Base-by-base conservation (phyloP, 2,113 vertebrate genomes). In the Rhinichthys klamathensis region DNA sequence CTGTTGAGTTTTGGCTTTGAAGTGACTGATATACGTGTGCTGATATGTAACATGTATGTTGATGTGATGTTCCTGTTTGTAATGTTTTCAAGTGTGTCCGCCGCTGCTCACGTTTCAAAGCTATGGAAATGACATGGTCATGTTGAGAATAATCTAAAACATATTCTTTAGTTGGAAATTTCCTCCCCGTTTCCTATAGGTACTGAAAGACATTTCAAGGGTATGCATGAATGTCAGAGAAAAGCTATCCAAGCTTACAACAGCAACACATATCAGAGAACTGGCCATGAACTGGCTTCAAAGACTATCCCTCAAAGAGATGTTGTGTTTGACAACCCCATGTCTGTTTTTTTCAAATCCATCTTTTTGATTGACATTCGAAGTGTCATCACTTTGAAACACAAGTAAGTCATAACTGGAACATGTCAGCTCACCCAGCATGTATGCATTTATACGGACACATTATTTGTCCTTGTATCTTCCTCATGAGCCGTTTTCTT, bases 261-360 rank as follows among this genome's bases (percentile, higher is more conserved):
- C 67, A 35, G 25, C 67, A 25, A 38, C 80, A 35, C 9, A 82
- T 82, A 72, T 84, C 58, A 65, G 83, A 78, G 60, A 78, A 54
- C 74, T 63, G 73, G 41, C 83, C 75, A 56, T 84, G 49, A 83
- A 56, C 49, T n/a, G 30, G 81, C 81, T 83, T 83, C 81, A 83
- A 83, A 83, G 81, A 35, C 81, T 41, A 72, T 83, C 81, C 30
- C 67, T 83, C 81, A 83, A 70, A 83, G 81, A 72, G 21, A 21
- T 41, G 46, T 72, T 72, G 54, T 54, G 21, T 82, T 49, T 81
- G 79, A 81, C 79, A 81, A 44, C 56, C 51, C 41, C 63, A 11
- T 80, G 78, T 67, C 78, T 80, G 16, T 61, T 18, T 54, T 76
- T 56, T 70, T 56, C 30, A n/a, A 27, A 82, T 82, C 23, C 46